Conservation (phyloP, 2,113 vertebrate species). For the Onychostoma macrolepis region DNA sequence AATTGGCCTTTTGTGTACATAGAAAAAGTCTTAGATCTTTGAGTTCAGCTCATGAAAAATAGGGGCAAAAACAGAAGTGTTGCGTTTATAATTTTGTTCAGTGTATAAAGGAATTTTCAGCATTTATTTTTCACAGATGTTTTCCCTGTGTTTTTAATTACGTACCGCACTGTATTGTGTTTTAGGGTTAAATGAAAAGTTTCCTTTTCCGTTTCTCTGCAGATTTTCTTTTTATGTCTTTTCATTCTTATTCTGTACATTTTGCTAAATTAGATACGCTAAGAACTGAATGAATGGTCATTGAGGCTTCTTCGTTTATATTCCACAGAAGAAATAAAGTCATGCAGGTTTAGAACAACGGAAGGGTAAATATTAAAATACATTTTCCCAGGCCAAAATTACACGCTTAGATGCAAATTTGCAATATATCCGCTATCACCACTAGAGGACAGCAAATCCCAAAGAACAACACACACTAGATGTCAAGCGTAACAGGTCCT, state of each 20-base stretch:
- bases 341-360: neutral
- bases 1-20: too few species aligned
- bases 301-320: neutral
- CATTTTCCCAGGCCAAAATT: too few species aligned
- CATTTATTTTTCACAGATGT: too few species aligned
- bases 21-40: too few species aligned
- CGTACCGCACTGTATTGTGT: too few species aligned
- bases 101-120: too few species aligned
- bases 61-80: too few species aligned
- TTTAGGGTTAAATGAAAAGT: neutral
- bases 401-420: neutral
- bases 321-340: neutral
- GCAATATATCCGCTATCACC: neutral
- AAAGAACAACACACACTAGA: neutral
- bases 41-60: too few species aligned
- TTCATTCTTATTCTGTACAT: neutral
- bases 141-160: too few species aligned
- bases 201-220: neutral
- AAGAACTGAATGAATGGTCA: neutral
- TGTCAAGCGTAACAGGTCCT: neutral
- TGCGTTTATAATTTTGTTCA: too few species aligned
- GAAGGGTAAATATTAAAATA: neutral
- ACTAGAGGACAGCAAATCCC: slow-evolving; percentile 7
- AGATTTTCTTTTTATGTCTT: too few species aligned
- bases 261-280: neutral